Conservation (phyloP, 2,113 vertebrate genomes). For the Nothocercus nigrocapillus region DNA sequence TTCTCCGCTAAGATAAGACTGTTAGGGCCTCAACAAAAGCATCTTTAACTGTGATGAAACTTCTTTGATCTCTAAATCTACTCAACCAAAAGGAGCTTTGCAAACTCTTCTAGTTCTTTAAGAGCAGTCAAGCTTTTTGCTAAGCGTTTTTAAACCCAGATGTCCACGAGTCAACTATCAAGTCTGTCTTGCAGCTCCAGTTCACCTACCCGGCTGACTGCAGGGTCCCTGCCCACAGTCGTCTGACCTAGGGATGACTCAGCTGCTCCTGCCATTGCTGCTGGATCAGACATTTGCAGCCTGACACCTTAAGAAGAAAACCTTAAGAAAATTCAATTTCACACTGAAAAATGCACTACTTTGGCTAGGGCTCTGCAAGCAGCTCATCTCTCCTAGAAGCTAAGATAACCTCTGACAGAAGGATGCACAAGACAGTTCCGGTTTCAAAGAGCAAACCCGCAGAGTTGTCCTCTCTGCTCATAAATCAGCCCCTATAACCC, state of each 20-base stretch:
- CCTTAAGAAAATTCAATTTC: neutral
- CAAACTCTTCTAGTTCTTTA: neutral
- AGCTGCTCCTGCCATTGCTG: neutral
- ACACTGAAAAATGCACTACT: neutral
- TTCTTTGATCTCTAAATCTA: neutral
- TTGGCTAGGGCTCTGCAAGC: neutral
- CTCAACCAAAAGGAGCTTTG: neutral
- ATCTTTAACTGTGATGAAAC: neutral
- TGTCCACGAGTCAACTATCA: neutral
- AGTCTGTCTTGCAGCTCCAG: neutral
- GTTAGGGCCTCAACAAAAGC: neutral
- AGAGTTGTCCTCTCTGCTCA: neutral
- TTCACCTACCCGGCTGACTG: accelerated
- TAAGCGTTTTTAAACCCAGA: neutral
- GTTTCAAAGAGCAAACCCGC: neutral
- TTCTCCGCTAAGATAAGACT: neutral
- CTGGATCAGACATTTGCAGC: neutral
- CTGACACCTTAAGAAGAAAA: neutral
- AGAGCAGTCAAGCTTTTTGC: neutral
- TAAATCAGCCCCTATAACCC: neutral
- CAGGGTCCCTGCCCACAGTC: neutral
- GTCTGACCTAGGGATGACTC: neutral
- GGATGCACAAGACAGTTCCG: neutral
- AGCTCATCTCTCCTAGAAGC: neutral
- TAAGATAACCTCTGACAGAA: neutral